These are phyloP conservation scores for Choristoneura rosaceana DNA, from an alignment of 2,888 invertebrate genomes.

Conservation along the genomic window DNA sequence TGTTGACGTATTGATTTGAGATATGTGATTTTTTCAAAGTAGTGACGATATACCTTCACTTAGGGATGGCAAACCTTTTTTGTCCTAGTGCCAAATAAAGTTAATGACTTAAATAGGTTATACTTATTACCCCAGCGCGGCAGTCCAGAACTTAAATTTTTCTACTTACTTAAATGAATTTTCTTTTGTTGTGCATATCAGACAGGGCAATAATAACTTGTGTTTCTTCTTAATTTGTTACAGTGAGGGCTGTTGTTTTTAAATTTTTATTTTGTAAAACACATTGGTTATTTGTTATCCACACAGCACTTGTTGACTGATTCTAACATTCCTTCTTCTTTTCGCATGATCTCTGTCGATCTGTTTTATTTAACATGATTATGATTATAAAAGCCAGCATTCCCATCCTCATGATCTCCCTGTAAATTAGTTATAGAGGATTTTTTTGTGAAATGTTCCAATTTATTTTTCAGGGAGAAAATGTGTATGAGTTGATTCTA, in stretches of 20 bases:
- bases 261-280: constrained; percentile 17
- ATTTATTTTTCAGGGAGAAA: neutral
- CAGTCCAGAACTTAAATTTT: neutral
- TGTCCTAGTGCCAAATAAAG: neutral
- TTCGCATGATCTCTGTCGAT: constrained; percentile 2
- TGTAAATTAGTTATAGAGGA: neutral
- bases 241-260: constrained; percentile 22
- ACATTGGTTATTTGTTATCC: constrained; percentile 25
- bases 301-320: constrained; percentile 18
- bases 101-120: neutral
- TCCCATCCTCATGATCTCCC: neutral
- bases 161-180: neutral
- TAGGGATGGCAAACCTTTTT: neutral
- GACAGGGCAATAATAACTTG: neutral
- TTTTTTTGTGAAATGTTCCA: neutral
- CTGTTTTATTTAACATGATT: neutral
- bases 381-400: neutral
- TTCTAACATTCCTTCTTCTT: constrained; percentile 30
- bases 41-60: neutral
- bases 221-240: neutral
- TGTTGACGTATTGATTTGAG: too few relatives aligned
- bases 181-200: neutral
- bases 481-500: neutral
- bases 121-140: neutral
- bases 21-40: too few relatives aligned